Percentiles rank a stretch among this genome's conserved stretches.
Conservation (phyloP, 1,140 invertebrate species). For the Whitmania pigra region DNA sequence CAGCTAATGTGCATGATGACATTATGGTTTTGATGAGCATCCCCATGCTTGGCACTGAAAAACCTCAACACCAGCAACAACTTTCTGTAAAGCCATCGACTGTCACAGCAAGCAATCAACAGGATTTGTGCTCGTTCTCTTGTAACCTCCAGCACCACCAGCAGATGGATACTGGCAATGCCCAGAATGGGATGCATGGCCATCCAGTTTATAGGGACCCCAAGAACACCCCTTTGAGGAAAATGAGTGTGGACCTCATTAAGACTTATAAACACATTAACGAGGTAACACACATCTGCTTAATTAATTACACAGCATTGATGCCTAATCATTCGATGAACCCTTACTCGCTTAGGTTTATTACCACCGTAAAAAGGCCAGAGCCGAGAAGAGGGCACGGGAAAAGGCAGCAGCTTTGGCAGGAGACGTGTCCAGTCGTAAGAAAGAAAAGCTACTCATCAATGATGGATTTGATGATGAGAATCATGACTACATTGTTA, state of each 20-base stretch:
- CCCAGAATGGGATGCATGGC: conserved; percentile 30
- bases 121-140: neutral
- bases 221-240: conserved; percentile 75
- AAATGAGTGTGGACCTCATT: conserved; percentile 95
- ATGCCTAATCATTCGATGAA: neutral
- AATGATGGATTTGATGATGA: conserved; percentile 98
- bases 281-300: conserved; percentile 56
- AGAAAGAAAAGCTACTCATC: conserved; percentile 29
- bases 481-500: conserved; percentile 99
- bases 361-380: conserved; percentile 47
- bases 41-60: conserved; percentile 2
- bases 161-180: conserved; percentile 27
- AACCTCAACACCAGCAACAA: conserved; percentile 6
- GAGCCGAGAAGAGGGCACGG: conserved; percentile 14
- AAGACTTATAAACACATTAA: conserved; percentile 99
- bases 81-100: neutral
- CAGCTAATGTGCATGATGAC: neutral
- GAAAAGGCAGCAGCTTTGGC: conserved; percentile 10
- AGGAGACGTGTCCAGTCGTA: conserved; percentile 1
- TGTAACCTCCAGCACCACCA: conserved; percentile 28
- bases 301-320: neutral
- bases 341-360: conserved; percentile 59
- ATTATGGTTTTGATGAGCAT: conserved; percentile 8
- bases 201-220: conserved; percentile 65
- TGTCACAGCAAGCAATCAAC: neutral